Conservation (phyloP, 2,113 vertebrate genomes). For the Myiopsitta monachus region DNA sequence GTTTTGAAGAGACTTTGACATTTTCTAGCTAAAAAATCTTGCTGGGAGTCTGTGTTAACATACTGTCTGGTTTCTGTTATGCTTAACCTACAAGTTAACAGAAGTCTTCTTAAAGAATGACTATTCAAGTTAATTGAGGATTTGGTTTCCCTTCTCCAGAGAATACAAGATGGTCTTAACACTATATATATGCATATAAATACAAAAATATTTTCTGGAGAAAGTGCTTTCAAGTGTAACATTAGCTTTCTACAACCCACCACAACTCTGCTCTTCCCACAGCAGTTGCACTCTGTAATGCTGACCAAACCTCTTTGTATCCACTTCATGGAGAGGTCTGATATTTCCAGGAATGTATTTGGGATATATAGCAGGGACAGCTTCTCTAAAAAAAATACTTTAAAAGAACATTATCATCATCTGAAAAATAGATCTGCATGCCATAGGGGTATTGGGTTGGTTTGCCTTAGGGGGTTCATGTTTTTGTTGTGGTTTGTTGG, state of each 20-base stretch:
- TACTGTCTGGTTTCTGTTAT: not conserved
- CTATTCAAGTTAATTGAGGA: not conserved
- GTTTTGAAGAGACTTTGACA: not conserved
- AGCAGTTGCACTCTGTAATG: not conserved
- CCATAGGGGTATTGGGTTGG: not conserved
- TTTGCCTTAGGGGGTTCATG: not conserved
- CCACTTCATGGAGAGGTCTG: not conserved
- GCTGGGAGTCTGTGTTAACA: not conserved
- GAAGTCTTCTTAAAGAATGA: not conserved
- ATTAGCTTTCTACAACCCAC: not conserved
- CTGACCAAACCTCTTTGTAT: not conserved
- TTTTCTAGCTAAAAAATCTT: not conserved
- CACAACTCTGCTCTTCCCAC: not conserved
- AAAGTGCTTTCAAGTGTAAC: not conserved
- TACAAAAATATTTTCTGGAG: not conserved
- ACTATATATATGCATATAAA: not conserved
- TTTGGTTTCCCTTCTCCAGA: not conserved
- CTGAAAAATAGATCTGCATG: not conserved
- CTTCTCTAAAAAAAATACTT: not conserved
- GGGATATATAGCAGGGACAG: not conserved
- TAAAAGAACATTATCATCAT: not conserved
- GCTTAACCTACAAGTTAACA: not conserved
- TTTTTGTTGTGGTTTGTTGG: not conserved
- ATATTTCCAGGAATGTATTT: not conserved
- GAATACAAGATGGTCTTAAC: not conserved